These are phyloP conservation scores for Cataglyphis cursor DNA, from an alignment of 2,888 invertebrate species.

Conservation along the genomic window DNA sequence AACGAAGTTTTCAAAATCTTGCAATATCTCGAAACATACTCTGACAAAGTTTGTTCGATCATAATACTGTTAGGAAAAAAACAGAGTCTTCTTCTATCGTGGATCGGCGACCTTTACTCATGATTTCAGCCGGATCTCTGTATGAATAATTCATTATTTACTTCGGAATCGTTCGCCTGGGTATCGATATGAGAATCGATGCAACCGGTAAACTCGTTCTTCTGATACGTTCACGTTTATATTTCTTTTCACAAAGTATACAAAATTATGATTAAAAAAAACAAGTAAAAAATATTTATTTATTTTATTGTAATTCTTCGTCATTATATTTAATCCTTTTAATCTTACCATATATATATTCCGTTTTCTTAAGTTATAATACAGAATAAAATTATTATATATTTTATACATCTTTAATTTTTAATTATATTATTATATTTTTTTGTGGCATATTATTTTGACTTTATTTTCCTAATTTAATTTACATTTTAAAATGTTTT, in stretches of 20 bases:
- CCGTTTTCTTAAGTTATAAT: background rate
- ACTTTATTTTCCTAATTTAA: background rate
- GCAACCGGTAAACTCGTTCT: background rate
- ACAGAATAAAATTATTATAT: background rate
- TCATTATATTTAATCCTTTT: background rate
- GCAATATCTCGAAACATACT: slow-evolving; percentile 31
- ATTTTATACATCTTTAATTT: background rate
- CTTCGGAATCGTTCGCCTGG: slow-evolving; percentile 48
- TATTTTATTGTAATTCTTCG: background rate
- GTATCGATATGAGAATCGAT: slow-evolving; percentile 8
- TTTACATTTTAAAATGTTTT: background rate
- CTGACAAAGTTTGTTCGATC: background rate
- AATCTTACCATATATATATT: background rate
- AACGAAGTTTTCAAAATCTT: background rate
- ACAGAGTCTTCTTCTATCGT: background rate
- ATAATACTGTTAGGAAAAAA: background rate
- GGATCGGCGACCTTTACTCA: slow-evolving; percentile 25
- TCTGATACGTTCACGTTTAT: slow-evolving; percentile 46
- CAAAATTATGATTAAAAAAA: background rate
- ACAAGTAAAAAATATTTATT: background rate
- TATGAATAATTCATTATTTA: slow-evolving; percentile 49
- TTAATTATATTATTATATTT: background rate
- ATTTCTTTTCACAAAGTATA: background rate
- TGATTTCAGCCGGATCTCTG: slow-evolving; percentile 19
- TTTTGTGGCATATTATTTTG: background rate